phyloP scores from a whole-genome alignment of 2,888 invertebrate species.

The Yponomeuta malinellus region DNA sequence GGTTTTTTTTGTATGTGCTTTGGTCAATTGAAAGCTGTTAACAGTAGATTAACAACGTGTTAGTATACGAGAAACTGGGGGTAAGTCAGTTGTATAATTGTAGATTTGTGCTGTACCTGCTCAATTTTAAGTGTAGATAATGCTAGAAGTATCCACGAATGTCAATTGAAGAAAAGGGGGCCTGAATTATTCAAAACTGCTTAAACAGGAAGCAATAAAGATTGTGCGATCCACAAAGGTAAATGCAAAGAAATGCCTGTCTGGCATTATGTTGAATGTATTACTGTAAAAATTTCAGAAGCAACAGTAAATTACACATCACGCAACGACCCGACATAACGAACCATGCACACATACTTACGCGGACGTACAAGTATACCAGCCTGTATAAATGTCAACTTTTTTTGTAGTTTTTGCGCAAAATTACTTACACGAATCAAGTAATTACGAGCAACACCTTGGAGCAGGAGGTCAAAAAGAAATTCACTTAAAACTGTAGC shows the following conservation, averaged over 20 bases:
- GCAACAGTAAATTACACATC: constrained; percentile 4
- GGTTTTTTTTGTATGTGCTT: too few species aligned
- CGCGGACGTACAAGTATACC: not conserved
- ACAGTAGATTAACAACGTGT: too few species aligned
- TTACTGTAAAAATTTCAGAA: constrained; percentile 10
- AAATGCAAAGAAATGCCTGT: not conserved
- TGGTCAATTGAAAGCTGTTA: too few species aligned
- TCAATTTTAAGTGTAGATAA: not conserved
- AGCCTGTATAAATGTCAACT: constrained; percentile 47
- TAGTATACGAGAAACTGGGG: not conserved
- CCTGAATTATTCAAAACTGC: not conserved
- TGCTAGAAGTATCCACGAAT: not conserved
- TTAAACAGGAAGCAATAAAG: not conserved
- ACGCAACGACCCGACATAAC: constrained; percentile 1
- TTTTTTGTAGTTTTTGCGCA: constrained; percentile 50
- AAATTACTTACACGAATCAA: constrained; percentile 61
- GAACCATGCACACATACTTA: not conserved
- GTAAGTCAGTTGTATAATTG: not conserved
- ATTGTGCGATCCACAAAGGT: not conserved
- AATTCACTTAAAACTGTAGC: constrained; percentile 75
- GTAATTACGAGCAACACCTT: constrained; percentile 68
- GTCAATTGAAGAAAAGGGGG: not conserved
- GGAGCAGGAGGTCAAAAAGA: constrained; percentile 73
- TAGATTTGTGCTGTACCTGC: not conserved
- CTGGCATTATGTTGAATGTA: not conserved